Base-by-base conservation (phyloP, 2,888 invertebrate genomes). In the Neuroscelio doddi region DNA sequence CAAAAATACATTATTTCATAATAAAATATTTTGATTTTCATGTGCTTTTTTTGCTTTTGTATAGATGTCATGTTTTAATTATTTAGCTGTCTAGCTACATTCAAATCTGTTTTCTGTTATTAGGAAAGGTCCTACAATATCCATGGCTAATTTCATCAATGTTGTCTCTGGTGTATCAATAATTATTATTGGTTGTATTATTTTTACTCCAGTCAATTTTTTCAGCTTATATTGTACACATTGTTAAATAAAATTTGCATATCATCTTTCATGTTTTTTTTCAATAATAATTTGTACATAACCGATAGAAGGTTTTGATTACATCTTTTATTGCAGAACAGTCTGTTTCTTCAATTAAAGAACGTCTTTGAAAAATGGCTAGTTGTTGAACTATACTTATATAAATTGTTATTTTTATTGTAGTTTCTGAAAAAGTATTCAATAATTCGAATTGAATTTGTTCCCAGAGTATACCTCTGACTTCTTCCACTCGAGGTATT, bases 91-190 rank as follows among this genome's bases (percentile, higher is more conserved):
- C n/a, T n/a, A n/a, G n/a, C n/a, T n/a, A n/a, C n/a, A n/a, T n/a
- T n/a, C n/a, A n/a, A n/a, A n/a, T n/a, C 63, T 68, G 7, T 16
- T 12, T 15, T 45, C 8, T 2, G 69, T 70, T 1, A 30, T 10
- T 2, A 61, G 61, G 2, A 73, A 41, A 3, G 71, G 70, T 3
- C 72, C 72, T 1, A 70, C 58, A 1, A 71, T 57, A 21, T 75
- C 70, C 4, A 71, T 9, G 0, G 69, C 42, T 5, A 61, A 36
- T 49, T 68, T 66, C 26, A 67, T 64, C 15, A 67, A 69, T 1
- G 63, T 47, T 3, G 27, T 30, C 3, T 34, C 47, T 0, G 65
- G 55, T n/a, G 70, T 70, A 14, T 72, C 72, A 0, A 69, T 70
- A 0, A 70, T 69, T 0, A 49, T 3, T 63, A 69, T 61, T 7